Evolutionary conservation across 2,888 invertebrate species (phyloP).

Genomic region (Drosophila hawaiiensis): DNA sequence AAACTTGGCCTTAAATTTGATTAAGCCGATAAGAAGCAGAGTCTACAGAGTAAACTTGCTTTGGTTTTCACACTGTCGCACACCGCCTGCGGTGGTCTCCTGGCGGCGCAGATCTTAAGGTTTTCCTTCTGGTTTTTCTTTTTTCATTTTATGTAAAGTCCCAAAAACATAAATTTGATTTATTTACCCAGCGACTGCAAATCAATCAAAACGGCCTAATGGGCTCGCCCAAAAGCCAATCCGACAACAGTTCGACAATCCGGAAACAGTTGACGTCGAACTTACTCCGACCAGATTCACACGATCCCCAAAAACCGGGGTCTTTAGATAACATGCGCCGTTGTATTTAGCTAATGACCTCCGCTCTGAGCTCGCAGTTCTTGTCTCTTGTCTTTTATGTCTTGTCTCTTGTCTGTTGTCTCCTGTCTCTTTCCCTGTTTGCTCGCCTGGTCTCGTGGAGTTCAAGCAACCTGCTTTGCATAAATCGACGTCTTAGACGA

Average conservation of each 20-base stretch:
- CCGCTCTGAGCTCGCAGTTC: neutral
- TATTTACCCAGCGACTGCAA: slow-evolving; percentile 52
- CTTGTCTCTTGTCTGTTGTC: neutral
- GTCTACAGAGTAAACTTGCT: neutral
- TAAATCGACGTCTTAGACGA: slow-evolving; percentile 53
- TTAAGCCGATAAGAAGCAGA: slow-evolving; percentile 41
- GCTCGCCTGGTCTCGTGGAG: slow-evolving; percentile 26
- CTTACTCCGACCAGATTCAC: slow-evolving; percentile 48
- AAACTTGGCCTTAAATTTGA: slow-evolving; percentile 25
- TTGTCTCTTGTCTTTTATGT: neutral
- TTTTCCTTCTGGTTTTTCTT: slow-evolving; percentile 10
- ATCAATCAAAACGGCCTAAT: slow-evolving; percentile 73
- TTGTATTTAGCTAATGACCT: slow-evolving; percentile 40
- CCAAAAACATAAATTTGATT: slow-evolving; percentile 72
- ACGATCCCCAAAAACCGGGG: slow-evolving; percentile 52
- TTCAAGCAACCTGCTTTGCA: slow-evolving; percentile 77
- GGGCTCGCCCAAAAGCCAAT: slow-evolving; percentile 44
- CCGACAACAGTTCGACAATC: neutral
- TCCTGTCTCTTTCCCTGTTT: slow-evolving; percentile 8
- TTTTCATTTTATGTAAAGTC: slow-evolving; percentile 37
- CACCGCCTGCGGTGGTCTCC: slow-evolving; percentile 33
- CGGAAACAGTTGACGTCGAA: slow-evolving; percentile 64
- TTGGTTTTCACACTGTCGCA: slow-evolving; percentile 47
- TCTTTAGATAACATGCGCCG: slow-evolving; percentile 52
- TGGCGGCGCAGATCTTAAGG: slow-evolving; percentile 12